Base-by-base conservation (phyloP, 2,797 vertebrate species). In the Perodicticus potto region DNA sequence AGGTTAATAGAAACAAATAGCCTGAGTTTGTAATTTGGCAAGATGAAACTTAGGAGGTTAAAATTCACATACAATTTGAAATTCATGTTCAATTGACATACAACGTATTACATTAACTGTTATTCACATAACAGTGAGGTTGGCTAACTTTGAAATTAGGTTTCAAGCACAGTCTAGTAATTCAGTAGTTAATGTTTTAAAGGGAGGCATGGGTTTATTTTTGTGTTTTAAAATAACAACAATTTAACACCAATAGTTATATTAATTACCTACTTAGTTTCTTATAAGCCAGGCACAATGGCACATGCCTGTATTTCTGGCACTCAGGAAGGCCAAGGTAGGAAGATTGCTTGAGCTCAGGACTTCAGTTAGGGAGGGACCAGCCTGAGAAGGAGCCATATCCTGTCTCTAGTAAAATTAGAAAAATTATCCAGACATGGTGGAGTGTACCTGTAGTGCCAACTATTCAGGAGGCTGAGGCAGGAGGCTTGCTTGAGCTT, bases 171-270 rank as follows among this genome's bases (percentile, higher is more conserved):
- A 85, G 72, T 69, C 63, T 74, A 27, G 34, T 86, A 55, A 86
- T 92, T 94, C 20, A 92, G 43, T 53, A 57, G 16, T 34, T 89
- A 86, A 34, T 82, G 34, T 76, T 93, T 94, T 78, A 72, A 82
- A 90, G 34, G 82, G 37, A 77, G 16, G 53, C 69, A 23, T 89
- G 63, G 63, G 34, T 94, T 88, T 86, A 91, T 85, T 96, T 96
- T 94, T 82, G 20, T 53, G 32, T 91, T 95, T 91, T 93, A 65
- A 94, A 94, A 95, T 82, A 90, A 86, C 34, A 95, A 53, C 11
- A n/a, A 55, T 72, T 92, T 90, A 59, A 93, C 91, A 25, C 34
- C 45, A 86, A 74, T 6, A 23, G 11, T 83, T 80, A 82, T 12
- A 25, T 82, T 91, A 73, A 91, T 91, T 89, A 45, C 11, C 63